A percentile compares a stretch with the other conserved stretches of the same genome.
Evolutionary conservation across 2,113 vertebrate genomes (phyloP).

Genomic region (Pantherophis guttatus): DNA sequence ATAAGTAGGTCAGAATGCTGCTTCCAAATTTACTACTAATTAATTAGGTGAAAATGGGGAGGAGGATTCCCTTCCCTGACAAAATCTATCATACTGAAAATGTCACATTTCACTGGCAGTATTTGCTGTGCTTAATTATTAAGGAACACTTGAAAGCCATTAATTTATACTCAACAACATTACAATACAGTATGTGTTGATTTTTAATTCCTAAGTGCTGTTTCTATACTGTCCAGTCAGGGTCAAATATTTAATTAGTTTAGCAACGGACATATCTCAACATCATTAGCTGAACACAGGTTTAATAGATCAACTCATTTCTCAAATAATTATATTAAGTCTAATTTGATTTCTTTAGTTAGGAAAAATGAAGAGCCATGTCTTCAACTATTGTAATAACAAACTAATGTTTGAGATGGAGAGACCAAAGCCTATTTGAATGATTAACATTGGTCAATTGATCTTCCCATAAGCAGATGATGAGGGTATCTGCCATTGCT

Average conservation of each 20-base stretch:
- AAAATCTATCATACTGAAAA: slow-evolving; percentile 56
- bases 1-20: slow-evolving; percentile 64
- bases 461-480: not conserved
- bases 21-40: slow-evolving; percentile 66
- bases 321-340: slow-evolving; percentile 30
- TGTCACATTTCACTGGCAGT: slow-evolving; percentile 24
- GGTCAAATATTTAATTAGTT: slow-evolving; percentile 47
- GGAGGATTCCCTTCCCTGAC: slow-evolving; percentile 53
- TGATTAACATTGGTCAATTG: not conserved
- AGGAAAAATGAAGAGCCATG: not conserved
- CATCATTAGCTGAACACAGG: slow-evolving; percentile 27
- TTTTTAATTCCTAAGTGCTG: slow-evolving; percentile 37
- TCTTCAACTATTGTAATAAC: not conserved
- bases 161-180: slow-evolving; percentile 24
- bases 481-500: not conserved
- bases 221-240: slow-evolving; percentile 37
- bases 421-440: not conserved
- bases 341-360: slow-evolving; percentile 33
- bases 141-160: slow-evolving; percentile 30
- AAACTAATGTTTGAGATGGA: not conserved
- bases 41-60: slow-evolving; percentile 65
- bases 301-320: slow-evolving; percentile 42
- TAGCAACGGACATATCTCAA: slow-evolving; percentile 45
- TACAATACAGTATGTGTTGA: slow-evolving; percentile 6
- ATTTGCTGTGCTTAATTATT: slow-evolving; percentile 23